Percentiles rank a stretch among this genome's conserved stretches.
Conservation (phyloP, 2,797 vertebrate species). For the Lagodon rhomboides region DNA sequence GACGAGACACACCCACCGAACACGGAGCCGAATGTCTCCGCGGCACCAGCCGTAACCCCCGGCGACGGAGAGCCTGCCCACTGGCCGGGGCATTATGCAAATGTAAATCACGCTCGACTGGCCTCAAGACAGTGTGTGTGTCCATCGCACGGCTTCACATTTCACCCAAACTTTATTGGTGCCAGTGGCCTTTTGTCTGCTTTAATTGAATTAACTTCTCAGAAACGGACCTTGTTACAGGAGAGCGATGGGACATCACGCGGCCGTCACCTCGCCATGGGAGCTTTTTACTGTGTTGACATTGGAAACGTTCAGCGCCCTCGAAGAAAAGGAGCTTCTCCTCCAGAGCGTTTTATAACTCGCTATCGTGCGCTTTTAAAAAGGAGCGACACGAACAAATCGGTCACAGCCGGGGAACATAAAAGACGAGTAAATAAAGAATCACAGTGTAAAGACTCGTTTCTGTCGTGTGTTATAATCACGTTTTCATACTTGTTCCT, state of each 20-base stretch:
- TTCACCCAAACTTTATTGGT: constrained; percentile 72
- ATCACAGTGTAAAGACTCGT: neutral
- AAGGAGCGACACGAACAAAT: constrained; percentile 11
- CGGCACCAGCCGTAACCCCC: constrained; percentile 67
- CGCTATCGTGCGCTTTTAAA: constrained; percentile 25
- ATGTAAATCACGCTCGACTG: constrained; percentile 66
- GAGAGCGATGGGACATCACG: constrained; percentile 53
- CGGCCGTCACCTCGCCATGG: constrained; percentile 41
- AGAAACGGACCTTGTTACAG: constrained; percentile 63
- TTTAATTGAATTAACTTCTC: constrained; percentile 80
- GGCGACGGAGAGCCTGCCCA: constrained; percentile 57
- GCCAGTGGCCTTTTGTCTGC: constrained; percentile 72
- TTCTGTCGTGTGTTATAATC: neutral
- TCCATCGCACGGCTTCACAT: constrained; percentile 62
- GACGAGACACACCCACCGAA: constrained; percentile 44
- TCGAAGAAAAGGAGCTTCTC: constrained; percentile 32
- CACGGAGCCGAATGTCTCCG: constrained; percentile 47
- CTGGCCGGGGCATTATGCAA: constrained; percentile 64
- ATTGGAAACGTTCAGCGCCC: constrained; percentile 42
- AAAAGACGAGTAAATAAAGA: constrained; percentile 17
- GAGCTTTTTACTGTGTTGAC: constrained; percentile 64
- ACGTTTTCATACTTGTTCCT: constrained; percentile 17
- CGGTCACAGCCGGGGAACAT: constrained; percentile 21
- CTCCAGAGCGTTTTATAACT: constrained; percentile 49
- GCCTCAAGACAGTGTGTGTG: constrained; percentile 58